Conservation (phyloP, 1,140 invertebrate species). For the Oscheius sp. region DNA sequence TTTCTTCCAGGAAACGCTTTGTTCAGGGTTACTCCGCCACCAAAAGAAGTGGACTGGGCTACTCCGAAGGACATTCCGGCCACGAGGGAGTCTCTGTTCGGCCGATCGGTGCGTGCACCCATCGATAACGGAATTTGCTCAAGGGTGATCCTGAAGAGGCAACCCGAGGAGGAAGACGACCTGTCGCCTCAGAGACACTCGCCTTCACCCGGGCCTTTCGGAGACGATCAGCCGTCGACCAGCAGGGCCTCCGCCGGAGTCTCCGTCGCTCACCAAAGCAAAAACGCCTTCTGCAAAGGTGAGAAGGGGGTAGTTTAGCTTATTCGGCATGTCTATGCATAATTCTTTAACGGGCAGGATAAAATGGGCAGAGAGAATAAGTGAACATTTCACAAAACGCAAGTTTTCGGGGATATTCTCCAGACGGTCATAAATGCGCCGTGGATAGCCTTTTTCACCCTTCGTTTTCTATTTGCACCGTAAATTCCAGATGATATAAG, state of each 20-base stretch:
- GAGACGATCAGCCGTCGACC: neutral
- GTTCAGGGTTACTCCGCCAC: neutral
- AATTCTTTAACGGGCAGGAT: too few relatives aligned
- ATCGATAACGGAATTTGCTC: neutral
- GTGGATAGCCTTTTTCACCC: too few relatives aligned
- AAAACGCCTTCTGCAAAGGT: conserved; percentile 2
- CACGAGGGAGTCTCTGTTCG: neutral
- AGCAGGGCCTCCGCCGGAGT: neutral
- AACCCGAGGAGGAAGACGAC: neutral
- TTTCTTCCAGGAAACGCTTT: neutral
- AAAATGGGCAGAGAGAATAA: too few relatives aligned
- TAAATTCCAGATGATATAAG: conserved; percentile 7
- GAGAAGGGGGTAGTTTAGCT: too few relatives aligned
- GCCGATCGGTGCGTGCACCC: neutral
- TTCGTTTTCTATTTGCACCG: neutral
- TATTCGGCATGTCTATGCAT: too few relatives aligned
- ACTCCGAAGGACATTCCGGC: neutral
- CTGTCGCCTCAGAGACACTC: neutral
- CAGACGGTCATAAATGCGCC: too few relatives aligned
- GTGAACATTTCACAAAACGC: too few relatives aligned
- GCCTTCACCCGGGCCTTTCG: neutral
- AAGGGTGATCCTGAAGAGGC: neutral
- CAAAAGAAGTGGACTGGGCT: neutral
- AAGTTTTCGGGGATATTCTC: too few relatives aligned
- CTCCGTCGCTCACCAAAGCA: neutral